Conservation (phyloP, 2,797 vertebrate species). For the Myotis myotis region DNA sequence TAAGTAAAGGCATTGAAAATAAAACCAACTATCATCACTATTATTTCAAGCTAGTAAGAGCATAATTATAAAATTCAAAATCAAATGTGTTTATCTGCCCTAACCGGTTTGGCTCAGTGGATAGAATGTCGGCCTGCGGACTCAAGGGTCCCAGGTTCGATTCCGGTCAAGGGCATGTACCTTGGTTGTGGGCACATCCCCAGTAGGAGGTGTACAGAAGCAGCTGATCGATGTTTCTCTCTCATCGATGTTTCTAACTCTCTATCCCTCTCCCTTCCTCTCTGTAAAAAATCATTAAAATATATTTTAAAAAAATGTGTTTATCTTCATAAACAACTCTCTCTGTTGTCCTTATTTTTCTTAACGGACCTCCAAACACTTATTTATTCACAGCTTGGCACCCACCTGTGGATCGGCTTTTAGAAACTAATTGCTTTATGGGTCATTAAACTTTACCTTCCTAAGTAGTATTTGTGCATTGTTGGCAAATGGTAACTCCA, state of each 20-base stretch:
- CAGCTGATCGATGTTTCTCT: too few species aligned
- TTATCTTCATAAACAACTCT: neutral
- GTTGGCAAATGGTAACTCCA: neutral
- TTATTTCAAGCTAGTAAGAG: constrained; percentile 19
- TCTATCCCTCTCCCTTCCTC: too few species aligned
- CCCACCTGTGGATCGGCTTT: neutral
- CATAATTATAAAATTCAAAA: constrained; percentile 22
- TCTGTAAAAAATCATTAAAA: too few species aligned
- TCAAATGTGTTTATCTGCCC: neutral
- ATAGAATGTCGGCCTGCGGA: too few species aligned
- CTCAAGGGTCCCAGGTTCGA: too few species aligned
- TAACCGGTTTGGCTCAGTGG: too few species aligned
- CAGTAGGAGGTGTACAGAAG: too few species aligned
- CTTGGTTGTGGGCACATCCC: too few species aligned
- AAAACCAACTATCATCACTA: neutral
- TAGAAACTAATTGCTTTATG: constrained; percentile 19
- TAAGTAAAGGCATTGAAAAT: constrained; percentile 7
- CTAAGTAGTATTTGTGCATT: neutral
- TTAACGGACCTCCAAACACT: neutral
- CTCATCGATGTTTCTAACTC: too few species aligned
- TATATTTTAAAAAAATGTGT: neutral
- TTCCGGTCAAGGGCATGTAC: too few species aligned
- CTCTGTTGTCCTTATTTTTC: constrained; percentile 28
- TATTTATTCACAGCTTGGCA: neutral
- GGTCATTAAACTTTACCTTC: constrained; percentile 23